Conservation (phyloP, 2,797 vertebrate species). For the Sarcoramphus papa region DNA sequence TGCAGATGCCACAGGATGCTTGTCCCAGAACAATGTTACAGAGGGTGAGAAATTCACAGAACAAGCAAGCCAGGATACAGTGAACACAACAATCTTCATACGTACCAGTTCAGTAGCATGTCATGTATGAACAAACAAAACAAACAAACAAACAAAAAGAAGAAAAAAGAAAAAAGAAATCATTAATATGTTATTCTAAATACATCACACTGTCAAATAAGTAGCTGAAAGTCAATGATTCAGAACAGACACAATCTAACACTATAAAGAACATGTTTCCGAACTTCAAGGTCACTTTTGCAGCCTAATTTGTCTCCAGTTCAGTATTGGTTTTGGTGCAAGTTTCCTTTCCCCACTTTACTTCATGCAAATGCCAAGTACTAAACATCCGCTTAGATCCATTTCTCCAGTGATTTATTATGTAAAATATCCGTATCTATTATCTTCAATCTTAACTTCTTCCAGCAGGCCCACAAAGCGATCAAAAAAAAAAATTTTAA, state of each 20-base stretch:
- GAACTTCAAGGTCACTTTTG: not conserved
- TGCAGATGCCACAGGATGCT: conserved; percentile 89
- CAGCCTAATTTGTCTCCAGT: not conserved
- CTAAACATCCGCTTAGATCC: not conserved
- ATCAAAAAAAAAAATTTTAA: not conserved
- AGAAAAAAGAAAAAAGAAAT: not conserved
- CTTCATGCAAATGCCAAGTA: not conserved
- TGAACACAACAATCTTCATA: conserved; percentile 94
- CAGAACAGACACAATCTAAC: not conserved
- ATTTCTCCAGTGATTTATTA: not conserved
- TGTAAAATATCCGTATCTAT: not conserved
- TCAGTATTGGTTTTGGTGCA: not conserved
- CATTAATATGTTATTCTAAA: not conserved
- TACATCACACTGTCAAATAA: not conserved
- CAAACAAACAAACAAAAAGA: not conserved
- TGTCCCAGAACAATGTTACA: conserved; percentile 95
- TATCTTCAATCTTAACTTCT: not conserved
- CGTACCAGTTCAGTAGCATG: not conserved
- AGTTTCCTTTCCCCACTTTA: not conserved
- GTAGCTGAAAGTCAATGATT: not conserved
- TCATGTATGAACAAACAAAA: not conserved
- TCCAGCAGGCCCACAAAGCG: not conserved
- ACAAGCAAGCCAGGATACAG: conserved; percentile 97
- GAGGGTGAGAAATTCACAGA: conserved; percentile 95
- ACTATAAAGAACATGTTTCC: not conserved